Base-by-base conservation (phyloP, 2,888 invertebrate species). In the Litoditis marina region DNA sequence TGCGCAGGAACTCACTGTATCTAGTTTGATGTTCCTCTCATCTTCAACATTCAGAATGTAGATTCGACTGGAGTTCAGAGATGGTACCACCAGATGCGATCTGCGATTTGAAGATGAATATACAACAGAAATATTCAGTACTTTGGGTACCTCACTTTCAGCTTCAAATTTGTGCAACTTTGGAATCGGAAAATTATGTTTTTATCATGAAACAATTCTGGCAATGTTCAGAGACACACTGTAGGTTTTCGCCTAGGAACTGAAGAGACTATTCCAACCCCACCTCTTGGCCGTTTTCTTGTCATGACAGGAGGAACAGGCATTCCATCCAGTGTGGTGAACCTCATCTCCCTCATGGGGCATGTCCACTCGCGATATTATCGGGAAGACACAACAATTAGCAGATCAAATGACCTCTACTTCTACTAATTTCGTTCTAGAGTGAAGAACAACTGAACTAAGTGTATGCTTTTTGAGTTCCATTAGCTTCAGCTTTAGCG, bases 311-410 rank as follows among this genome's bases (percentile, higher is more conserved):
- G 94, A 94, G 74, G 93, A 92, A 84, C 96, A 96, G 0, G 92
- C 89, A 83, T 96, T 95, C 95, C 95, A 96, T 0, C 95, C 95
- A 46, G 90, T 89, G 83, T 96, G 96, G 83, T 96, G 96, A 0
- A 96, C 85, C 83, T 96, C 96, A 80, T 96, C 92, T 0, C 89
- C 90, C 3, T 87, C 84, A 67, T 89, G 84, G 8, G 89, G 90
- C 78, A 94, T 90, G 77, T 88, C 88, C 0, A 92, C 88, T 25
- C 92, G 89, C 83, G 92, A 90, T 49, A 96, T 89, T 4, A 95
- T 89, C 94, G 94, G 82, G 1, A 77, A 71, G 60, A 36, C 68
- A 8, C 47, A 63, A 13, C 34, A 47, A 32, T 65, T 60, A 8
- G 28, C 28, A 11, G 16, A 53, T 46, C 25, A 59, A 27, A 27